These are phyloP conservation scores for Astropecten irregularis DNA, from an alignment of 53 echinoderm and acorn worm species.

Conservation along the genomic window DNA sequence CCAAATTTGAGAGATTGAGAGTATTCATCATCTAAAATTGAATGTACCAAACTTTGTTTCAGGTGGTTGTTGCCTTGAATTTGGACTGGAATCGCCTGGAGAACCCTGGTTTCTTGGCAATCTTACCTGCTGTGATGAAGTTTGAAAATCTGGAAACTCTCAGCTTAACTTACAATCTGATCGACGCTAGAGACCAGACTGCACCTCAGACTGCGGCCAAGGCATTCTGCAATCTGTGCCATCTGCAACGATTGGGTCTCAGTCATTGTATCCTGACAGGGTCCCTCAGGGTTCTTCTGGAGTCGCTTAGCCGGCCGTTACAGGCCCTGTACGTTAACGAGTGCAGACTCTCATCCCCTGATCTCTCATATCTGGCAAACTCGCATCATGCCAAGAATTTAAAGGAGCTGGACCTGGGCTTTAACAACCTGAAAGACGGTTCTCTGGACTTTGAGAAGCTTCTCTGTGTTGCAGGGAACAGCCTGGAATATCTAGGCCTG, in stretches of 20 bases:
- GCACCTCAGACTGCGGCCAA: background rate
- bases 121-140: conserved; percentile 9
- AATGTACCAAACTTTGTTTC: background rate
- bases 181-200: conserved; percentile 8
- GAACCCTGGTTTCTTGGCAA: background rate
- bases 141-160: conserved; percentile 25
- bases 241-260: conserved; percentile 29
- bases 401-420: conserved; percentile 38
- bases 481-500: conserved; percentile 28
- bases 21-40: too few relatives aligned
- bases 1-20: too few relatives aligned
- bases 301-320: conserved; percentile 19
- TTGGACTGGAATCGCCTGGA: conserved; percentile 39
- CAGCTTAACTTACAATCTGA: conserved; percentile 41
- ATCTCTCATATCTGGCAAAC: conserved; percentile 53
- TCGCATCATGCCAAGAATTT: conserved; percentile 23
- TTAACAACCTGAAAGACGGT: conserved; percentile 32
- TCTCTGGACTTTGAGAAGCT: conserved; percentile 36
- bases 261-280: conserved; percentile 43
- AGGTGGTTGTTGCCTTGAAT: conserved; percentile 23
- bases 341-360: conserved; percentile 25
- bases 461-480: background rate
- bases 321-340: conserved; percentile 9
- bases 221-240: conserved; percentile 26
- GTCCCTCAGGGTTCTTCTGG: conserved; percentile 21